These are phyloP conservation scores for Coptodon bakossiorum DNA, from an alignment of 2,113 vertebrate genomes.

Conservation along the genomic window DNA sequence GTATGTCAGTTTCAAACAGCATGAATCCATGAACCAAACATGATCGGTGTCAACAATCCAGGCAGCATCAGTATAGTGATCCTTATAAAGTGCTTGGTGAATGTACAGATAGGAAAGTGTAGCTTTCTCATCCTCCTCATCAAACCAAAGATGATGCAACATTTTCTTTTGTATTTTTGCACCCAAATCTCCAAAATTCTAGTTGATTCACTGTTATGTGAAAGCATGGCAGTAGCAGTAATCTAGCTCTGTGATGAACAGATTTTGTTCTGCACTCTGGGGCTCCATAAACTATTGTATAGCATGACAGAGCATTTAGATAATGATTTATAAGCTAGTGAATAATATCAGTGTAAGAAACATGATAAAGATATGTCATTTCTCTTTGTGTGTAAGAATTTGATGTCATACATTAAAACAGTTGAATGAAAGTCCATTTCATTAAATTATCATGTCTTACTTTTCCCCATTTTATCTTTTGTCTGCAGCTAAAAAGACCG, in stretches of 20 bases:
- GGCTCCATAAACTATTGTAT: not conserved
- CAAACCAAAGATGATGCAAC: not conserved
- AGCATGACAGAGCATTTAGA: not conserved
- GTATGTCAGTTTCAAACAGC: not conserved
- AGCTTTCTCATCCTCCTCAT: not conserved
- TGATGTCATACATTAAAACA: not conserved
- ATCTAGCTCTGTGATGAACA: not conserved
- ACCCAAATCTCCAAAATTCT: not conserved
- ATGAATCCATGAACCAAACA: not conserved
- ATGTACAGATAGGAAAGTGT: not conserved
- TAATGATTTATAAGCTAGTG: not conserved
- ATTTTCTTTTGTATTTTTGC: not conserved
- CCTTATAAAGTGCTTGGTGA: not conserved
- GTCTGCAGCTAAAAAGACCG: not conserved
- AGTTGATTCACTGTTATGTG: not conserved
- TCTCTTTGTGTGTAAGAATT: not conserved
- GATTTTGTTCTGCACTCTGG: not conserved
- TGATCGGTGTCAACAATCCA: not conserved
- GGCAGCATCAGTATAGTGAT: not conserved
- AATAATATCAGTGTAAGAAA: not conserved
- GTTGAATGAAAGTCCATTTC: not conserved
- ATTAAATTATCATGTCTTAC: not conserved
- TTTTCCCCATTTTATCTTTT: not conserved
- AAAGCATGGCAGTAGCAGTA: not conserved
- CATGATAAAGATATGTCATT: not conserved